Percentiles rank a stretch among this genome's conserved stretches.
Evolutionary conservation across 2,888 invertebrate genomes (phyloP).

Genomic region (Rhogogaster chlorosoma): DNA sequence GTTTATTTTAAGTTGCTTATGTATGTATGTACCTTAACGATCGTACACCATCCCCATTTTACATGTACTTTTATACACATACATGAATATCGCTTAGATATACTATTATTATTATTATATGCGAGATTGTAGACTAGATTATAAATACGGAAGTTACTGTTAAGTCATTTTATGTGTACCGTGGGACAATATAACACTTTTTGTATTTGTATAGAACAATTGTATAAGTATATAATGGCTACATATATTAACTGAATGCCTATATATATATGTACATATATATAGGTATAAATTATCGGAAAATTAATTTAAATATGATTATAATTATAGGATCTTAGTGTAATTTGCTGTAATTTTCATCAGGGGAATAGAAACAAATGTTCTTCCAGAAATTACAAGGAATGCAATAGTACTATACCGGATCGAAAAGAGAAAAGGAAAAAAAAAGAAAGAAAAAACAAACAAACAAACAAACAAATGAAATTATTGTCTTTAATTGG

Average conservation of each 20-base stretch:
- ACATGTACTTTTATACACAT: slow-evolving; percentile 67
- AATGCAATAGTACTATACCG: slow-evolving; percentile 50
- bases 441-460: slow-evolving; percentile 56
- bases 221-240: slow-evolving; percentile 52
- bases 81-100: slow-evolving; percentile 64
- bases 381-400: slow-evolving; percentile 64
- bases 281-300: slow-evolving; percentile 51
- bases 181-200: slow-evolving; percentile 74
- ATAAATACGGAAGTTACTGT: slow-evolving; percentile 58
- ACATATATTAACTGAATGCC: slow-evolving; percentile 63
- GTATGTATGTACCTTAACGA: slow-evolving; percentile 55
- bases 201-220: slow-evolving; percentile 70
- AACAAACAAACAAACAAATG: too few species aligned
- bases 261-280: too few species aligned
- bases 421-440: slow-evolving; percentile 58
- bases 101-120: slow-evolving; percentile 64
- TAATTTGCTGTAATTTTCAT: slow-evolving; percentile 61
- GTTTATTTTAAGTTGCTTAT: slow-evolving; percentile 59
- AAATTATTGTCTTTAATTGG: slow-evolving; percentile 28
- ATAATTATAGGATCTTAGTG: slow-evolving; percentile 62
- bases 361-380: slow-evolving; percentile 55
- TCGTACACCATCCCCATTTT: slow-evolving; percentile 64
- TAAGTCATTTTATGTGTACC: slow-evolving; percentile 72
- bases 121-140: slow-evolving; percentile 66
- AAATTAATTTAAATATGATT: slow-evolving; percentile 60